Percentiles rank a stretch among this genome's conserved stretches.
Conservation (phyloP, 2,888 invertebrate species). For the Coelogynopora nodosa region DNA sequence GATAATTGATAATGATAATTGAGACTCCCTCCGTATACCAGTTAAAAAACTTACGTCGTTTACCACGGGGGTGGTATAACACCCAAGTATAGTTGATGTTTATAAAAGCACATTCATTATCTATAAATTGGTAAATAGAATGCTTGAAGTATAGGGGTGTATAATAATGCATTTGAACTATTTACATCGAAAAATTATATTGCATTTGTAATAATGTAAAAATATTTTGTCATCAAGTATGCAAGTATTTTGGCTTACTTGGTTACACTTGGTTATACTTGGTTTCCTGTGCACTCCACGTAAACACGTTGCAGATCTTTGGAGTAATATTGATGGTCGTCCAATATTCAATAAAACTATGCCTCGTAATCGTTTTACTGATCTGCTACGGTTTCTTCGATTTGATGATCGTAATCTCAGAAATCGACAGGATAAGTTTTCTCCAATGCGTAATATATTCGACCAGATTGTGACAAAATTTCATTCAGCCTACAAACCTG, state of each 20-base stretch:
- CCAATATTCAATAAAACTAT: not conserved
- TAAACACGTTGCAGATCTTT: not conserved
- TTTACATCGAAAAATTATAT: not conserved
- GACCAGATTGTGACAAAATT: conserved; percentile 20
- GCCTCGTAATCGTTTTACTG: not conserved
- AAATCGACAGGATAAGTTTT: conserved; percentile 6
- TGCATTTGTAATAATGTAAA: too few species aligned
- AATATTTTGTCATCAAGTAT: too few species aligned
- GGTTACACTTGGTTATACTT: too few species aligned
- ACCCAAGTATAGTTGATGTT: not conserved
- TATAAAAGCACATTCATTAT: not conserved
- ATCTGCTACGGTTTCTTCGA: not conserved
- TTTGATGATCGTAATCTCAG: not conserved
- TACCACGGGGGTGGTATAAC: not conserved
- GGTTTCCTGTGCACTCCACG: not conserved
- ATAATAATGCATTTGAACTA: not conserved
- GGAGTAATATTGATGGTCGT: not conserved
- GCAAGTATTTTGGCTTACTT: not conserved
- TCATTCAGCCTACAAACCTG: conserved; percentile 8
- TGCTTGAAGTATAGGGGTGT: too few species aligned
- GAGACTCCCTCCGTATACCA: too few species aligned
- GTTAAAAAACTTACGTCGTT: not conserved
- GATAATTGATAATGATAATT: too few species aligned
- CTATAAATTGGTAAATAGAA: too few species aligned
- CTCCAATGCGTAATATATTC: conserved; percentile 14